Conservation (phyloP, 2,113 vertebrate species). For the Lipophrys pholis region DNA sequence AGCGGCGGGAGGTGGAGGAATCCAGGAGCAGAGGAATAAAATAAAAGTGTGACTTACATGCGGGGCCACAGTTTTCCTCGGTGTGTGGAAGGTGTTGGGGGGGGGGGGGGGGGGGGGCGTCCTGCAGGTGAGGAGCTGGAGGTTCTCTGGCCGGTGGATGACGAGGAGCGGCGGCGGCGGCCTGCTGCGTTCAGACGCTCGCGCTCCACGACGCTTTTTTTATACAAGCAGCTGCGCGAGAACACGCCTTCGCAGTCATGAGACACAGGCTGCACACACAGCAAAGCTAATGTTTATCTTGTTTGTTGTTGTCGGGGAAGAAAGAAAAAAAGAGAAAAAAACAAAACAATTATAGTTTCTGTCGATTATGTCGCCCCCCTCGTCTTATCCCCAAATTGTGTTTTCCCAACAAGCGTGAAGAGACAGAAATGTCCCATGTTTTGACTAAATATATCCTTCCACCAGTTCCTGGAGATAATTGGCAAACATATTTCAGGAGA, state of each 20-base stretch:
- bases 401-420: slow-evolving; percentile 13
- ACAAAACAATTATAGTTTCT: slow-evolving; percentile 62
- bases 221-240: slow-evolving; percentile 61
- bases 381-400: slow-evolving; percentile 44
- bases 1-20: not conserved
- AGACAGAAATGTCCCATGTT: slow-evolving; percentile 41
- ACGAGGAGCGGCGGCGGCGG: not conserved
- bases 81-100: slow-evolving; percentile 3
- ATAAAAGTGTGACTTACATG: slow-evolving; percentile 49
- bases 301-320: slow-evolving; percentile 53
- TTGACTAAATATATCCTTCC: slow-evolving; percentile 37
- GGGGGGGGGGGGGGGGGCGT: not conserved
- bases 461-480: not conserved
- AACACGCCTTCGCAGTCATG: slow-evolving; percentile 75
- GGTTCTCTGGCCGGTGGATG: not conserved
- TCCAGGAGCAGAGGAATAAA: not conserved
- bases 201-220: slow-evolving; percentile 11
- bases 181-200: slow-evolving; percentile 24
- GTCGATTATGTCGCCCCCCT: slow-evolving; percentile 47
- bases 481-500: slow-evolving; percentile 23
- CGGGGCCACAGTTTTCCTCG: not conserved
- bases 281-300: slow-evolving; percentile 74
- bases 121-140: not conserved
- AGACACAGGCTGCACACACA: slow-evolving; percentile 48
- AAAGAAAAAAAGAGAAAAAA: no score